Base-by-base conservation (phyloP, 2,888 invertebrate genomes). In the Megastigmus dorsalis region DNA sequence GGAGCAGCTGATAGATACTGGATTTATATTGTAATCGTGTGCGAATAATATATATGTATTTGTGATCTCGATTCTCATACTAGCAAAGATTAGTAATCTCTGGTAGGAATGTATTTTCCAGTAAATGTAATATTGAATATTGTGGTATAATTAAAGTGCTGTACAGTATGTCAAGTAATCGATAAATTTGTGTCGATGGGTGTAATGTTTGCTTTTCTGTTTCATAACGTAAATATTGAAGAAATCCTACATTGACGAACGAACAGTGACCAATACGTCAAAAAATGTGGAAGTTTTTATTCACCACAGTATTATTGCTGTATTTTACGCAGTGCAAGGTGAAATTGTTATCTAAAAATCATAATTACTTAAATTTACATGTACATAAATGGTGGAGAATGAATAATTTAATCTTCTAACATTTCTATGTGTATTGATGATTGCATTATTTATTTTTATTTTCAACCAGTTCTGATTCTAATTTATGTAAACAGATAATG, bases 221-320 rank as follows among this genome's bases (percentile, higher is more conserved):
- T 57, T 23, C 1, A 43, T 6, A 41, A 15, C 13, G 28, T 72
- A 13, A 54, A 18, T 5, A 50, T 13, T n/a, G n/a, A n/a, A n/a
- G n/a, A n/a, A n/a, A n/a, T n/a, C n/a, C n/a, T n/a, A n/a, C n/a
- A 18, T 54, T 60, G 33, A 33, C 33, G 23, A 48, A 45, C 18
- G 15, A 41, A 10, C 13, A 59, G 52, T 66, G 59, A 30, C 50
- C 18, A 41, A 15, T 20, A 26, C 36, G 23, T 18, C n/a, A 13
- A 15, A 73, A 69, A 50, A 76, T 76, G 76, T 66, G 66, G 73
- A 76, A 76, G 18, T 62, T 73, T 41, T 52, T 36, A 13, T 43
- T 57, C 18, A 7, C 66, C 38, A 36, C 41, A 26, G 10, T 76
- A 9, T 50, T 76, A 55, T 36, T 76, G 18, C 33, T 76, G 9